phyloP scores from a whole-genome alignment of 2,888 invertebrate species.

The Eretmocerus hayati region DNA sequence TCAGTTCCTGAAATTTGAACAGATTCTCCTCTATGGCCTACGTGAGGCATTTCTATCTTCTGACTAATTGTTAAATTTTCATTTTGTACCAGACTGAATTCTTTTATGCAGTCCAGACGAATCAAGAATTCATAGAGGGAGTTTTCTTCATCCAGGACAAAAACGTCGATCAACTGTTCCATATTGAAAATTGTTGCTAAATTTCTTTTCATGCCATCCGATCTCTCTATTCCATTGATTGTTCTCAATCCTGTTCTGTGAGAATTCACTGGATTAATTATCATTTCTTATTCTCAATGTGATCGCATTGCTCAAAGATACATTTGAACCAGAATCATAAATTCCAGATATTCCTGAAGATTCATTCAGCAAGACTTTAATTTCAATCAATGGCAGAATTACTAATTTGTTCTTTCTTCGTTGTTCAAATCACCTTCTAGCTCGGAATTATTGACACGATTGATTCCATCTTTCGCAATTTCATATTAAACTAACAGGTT shows the following conservation, averaged over 20 bases:
- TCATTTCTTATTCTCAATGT: constrained; percentile 12
- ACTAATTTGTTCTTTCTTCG: constrained; percentile 24
- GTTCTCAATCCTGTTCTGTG: constrained; percentile 2
- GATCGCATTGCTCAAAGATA: constrained; percentile 25
- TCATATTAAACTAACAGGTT: constrained; percentile 24
- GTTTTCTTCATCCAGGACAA: constrained; percentile 11
- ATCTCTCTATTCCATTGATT: constrained; percentile 6
- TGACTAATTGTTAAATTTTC: constrained; percentile 6
- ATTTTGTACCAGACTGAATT: constrained; percentile 16
- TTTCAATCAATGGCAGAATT: constrained; percentile 24
- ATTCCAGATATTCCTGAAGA: constrained; percentile 16
- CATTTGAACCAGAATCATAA: constrained; percentile 27
- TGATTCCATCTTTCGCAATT: constrained; percentile 9
- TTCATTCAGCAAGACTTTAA: constrained; percentile 23
- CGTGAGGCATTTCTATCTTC: too few species aligned
- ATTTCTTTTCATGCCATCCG: constrained; percentile 6
- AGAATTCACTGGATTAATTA: constrained; percentile 2
- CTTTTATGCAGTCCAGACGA: constrained; percentile 25
- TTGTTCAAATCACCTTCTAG: constrained; percentile 18
- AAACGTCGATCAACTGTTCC: constrained; percentile 1
- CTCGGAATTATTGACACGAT: constrained; percentile 21
- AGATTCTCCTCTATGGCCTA: background rate
- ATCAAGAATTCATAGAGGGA: constrained; percentile 26
- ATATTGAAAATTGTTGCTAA: constrained; percentile 14
- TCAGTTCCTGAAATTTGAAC: background rate